phyloP scores from a whole-genome alignment of 1,140 invertebrate genomes.

The Mylabris phalerata region DNA sequence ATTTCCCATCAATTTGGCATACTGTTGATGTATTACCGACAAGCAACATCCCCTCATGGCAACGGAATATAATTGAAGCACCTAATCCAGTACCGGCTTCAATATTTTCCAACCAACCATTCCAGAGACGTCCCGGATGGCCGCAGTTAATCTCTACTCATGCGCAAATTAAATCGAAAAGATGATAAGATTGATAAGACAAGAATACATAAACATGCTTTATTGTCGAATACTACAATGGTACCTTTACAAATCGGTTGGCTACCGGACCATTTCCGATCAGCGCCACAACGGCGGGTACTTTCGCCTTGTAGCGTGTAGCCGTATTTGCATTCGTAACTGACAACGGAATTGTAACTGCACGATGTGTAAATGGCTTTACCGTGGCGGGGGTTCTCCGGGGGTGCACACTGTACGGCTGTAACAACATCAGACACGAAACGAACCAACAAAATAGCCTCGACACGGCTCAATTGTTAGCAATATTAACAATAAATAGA shows the following conservation, averaged over 20 bases:
- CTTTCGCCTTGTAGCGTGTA: slow-evolving; percentile 81
- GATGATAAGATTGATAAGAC: slow-evolving; percentile 1
- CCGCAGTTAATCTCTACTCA: slow-evolving; percentile 88
- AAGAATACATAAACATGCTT: too few relatives aligned
- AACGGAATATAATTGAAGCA: slow-evolving; percentile 88
- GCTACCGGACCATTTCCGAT: slow-evolving; percentile 85
- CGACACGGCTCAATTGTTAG: neutral
- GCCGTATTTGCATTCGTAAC: slow-evolving; percentile 89
- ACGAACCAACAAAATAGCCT: slow-evolving; percentile 20
- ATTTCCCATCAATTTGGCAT: slow-evolving; percentile 86
- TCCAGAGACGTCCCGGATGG: slow-evolving; percentile 80
- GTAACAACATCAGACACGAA: slow-evolving; percentile 54
- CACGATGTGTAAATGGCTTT: slow-evolving; percentile 87
- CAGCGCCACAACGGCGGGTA: slow-evolving; percentile 81
- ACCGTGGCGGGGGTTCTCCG: slow-evolving; percentile 83
- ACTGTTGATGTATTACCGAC: slow-evolving; percentile 83
- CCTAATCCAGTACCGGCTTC: slow-evolving; percentile 82
- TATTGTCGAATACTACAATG: too few relatives aligned
- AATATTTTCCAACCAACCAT: slow-evolving; percentile 93
- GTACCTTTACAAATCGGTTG: slow-evolving; percentile 81
- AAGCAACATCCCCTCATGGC: slow-evolving; percentile 87
- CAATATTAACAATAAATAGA: neutral
- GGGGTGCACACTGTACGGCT: slow-evolving; percentile 82
- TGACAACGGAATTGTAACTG: slow-evolving; percentile 88
- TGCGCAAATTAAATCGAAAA: slow-evolving; percentile 19